Evolutionary conservation across 2,113 vertebrate genomes (phyloP).

Genomic region (Hydropotes inermis): DNA sequence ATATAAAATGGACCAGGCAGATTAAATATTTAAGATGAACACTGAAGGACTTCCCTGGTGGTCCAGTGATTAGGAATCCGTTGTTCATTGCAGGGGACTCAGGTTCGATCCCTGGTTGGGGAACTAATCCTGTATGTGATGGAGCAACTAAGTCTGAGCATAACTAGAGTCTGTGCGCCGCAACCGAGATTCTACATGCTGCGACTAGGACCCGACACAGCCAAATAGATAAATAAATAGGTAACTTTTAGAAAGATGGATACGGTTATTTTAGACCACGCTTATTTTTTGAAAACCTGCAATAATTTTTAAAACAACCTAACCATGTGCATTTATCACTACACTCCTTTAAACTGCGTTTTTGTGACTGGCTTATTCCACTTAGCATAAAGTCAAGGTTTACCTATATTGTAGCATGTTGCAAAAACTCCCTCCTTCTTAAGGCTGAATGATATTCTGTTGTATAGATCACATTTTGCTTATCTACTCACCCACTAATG

Average conservation of each 20-base stretch:
- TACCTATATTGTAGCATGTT: not conserved
- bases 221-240: not conserved
- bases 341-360: not conserved
- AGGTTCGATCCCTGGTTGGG: not conserved
- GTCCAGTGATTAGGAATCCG: not conserved
- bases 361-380: not conserved
- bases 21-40: not conserved
- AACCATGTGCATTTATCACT: not conserved
- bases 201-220: not conserved
- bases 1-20: not conserved
- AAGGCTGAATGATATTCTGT: not conserved
- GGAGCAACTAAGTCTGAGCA: not conserved
- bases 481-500: not conserved
- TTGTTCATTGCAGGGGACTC: not conserved
- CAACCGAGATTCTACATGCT: accelerated
- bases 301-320: not conserved
- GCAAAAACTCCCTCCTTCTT: not conserved
- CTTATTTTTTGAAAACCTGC: not conserved
- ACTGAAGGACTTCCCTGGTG: not conserved
- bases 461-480: not conserved
- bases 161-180: not conserved
- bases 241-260: not conserved
- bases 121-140: not conserved
- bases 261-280: not conserved
- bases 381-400: not conserved